phyloP scores from a whole-genome alignment of 2,797 vertebrate genomes.

The Sardinella longiceps region DNA sequence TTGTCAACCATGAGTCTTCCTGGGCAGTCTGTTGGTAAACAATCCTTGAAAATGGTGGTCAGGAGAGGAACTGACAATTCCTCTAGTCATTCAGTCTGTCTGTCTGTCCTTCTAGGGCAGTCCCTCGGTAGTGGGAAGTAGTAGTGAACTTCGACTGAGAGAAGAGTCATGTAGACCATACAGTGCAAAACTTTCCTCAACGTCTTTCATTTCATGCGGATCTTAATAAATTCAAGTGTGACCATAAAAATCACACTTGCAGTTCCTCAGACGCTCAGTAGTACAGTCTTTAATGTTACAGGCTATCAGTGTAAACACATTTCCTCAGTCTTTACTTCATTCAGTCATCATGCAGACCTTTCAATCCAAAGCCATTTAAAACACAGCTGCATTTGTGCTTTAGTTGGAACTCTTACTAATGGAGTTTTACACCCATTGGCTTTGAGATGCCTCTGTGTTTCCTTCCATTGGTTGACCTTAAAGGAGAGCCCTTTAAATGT shows the following conservation, averaged over 20 bases:
- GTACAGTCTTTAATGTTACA: background rate
- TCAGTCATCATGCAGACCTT: background rate
- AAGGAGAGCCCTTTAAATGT: background rate
- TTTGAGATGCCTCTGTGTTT: background rate
- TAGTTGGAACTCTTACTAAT: background rate
- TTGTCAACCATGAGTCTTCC: background rate
- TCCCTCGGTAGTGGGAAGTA: no score
- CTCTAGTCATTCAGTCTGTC: no score
- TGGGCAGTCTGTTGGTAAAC: background rate
- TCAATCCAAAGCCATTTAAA: background rate
- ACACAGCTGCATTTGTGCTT: background rate
- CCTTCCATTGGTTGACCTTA: background rate
- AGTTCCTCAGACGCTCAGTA: background rate
- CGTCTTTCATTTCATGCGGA: no score
- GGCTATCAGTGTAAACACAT: background rate
- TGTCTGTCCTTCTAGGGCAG: no score
- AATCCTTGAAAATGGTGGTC: no score
- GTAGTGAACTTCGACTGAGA: no score
- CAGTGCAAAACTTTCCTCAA: no score
- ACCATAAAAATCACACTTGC: background rate
- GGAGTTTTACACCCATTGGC: background rate
- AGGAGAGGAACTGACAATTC: background rate
- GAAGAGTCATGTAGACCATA: background rate
- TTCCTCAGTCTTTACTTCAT: background rate
- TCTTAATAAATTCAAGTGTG: no score